phyloP scores from a whole-genome alignment of 37 sponge, comb jelly and placozoan genomes.

The Chondrilla cf. caribensis region DNA sequence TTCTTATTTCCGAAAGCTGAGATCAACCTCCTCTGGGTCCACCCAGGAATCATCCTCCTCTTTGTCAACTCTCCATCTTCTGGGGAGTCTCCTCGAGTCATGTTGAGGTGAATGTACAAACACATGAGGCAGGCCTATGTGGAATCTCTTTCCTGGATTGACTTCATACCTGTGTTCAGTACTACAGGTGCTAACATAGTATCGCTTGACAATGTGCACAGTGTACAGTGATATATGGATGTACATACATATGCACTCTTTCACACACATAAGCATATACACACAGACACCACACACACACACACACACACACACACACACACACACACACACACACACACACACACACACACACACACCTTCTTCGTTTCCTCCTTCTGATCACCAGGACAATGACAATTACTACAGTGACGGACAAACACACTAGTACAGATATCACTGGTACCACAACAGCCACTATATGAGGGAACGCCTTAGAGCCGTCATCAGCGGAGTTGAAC shows the following conservation, averaged over 20 bases:
- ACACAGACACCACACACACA: constrained; percentile 38
- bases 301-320: constrained; percentile 38
- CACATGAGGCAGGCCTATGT: not conserved
- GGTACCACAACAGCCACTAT: not conserved
- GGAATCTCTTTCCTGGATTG: not conserved
- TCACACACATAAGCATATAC: constrained; percentile 28
- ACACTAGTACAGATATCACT: not conserved
- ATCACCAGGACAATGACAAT: not conserved
- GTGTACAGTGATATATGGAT: not conserved
- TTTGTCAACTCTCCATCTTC: not conserved
- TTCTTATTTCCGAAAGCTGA: not conserved
- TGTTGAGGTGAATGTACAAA: constrained; percentile 15
- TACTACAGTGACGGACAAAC: not conserved
- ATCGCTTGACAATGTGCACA: too few species aligned
- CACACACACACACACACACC: constrained; percentile 11
- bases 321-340: constrained; percentile 23
- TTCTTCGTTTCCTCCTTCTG: not conserved
- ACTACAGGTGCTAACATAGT: not conserved
- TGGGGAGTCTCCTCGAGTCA: not conserved
- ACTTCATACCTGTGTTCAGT: not conserved
- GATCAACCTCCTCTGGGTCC: not conserved
- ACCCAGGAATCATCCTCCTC: not conserved
- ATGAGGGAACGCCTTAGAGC: not conserved
- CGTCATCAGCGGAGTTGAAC: not conserved
- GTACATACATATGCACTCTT: constrained; percentile 9